Conservation (phyloP, 2,797 vertebrate genomes). For the Microctenopoma stevenorrisi region DNA sequence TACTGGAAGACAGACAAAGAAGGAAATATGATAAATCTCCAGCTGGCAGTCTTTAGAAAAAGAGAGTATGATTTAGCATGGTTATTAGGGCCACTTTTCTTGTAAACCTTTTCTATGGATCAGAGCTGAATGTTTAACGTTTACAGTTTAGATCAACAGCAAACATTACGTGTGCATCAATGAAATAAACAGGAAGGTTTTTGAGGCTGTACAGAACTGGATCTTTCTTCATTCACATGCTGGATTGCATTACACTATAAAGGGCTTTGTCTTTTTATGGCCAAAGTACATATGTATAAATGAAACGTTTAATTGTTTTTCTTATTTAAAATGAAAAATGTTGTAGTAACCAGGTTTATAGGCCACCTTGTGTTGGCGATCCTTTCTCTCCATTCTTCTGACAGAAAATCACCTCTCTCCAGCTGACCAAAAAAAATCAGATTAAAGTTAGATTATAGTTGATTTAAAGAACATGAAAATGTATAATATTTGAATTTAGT, state of each 20-base stretch:
- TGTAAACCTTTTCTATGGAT: background rate
- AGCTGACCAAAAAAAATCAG: conserved; percentile 80
- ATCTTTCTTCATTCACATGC: background rate
- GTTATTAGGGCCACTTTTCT: background rate
- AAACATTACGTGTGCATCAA: background rate
- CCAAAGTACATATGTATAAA: background rate
- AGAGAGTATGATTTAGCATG: background rate
- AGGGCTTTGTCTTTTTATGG: background rate
- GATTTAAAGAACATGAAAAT: background rate
- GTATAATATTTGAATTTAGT: background rate
- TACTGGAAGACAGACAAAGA: conserved; percentile 86
- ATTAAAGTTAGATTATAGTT: background rate
- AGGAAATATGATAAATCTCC: conserved; percentile 32
- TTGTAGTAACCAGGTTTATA: background rate
- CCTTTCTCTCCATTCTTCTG: conserved; percentile 98
- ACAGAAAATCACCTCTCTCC: conserved; percentile 99
- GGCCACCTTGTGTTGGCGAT: conserved; percentile 98
- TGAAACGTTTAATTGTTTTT: background rate
- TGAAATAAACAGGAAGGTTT: background rate
- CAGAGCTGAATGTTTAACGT: background rate
- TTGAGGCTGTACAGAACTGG: background rate
- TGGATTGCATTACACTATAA: background rate
- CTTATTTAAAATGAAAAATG: background rate
- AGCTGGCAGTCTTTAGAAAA: background rate
- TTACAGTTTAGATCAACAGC: background rate